phyloP scores from a whole-genome alignment of 2,888 invertebrate genomes.

The Marronus borbonicus region DNA sequence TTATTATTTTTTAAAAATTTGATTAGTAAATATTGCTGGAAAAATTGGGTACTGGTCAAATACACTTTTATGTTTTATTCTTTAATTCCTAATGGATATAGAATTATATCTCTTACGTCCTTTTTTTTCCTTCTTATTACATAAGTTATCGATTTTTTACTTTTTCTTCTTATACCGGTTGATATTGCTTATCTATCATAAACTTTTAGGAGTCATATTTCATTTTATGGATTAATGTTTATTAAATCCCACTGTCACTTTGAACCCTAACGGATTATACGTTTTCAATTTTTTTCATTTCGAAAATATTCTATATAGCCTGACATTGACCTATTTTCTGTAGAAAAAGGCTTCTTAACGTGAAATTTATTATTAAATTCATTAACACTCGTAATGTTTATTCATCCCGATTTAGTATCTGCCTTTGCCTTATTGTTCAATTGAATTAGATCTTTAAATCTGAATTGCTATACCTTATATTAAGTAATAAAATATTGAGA shows the following conservation, averaged over 20 bases:
- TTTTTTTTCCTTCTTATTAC: background rate
- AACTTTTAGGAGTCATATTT: background rate
- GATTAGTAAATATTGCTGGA: background rate
- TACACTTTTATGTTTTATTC: background rate
- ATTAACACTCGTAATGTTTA: background rate
- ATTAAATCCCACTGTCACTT: no score
- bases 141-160: slow-evolving; percentile 5
- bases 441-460: slow-evolving; percentile 20
- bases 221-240: background rate
- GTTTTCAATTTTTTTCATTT: background rate
- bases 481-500: slow-evolving; percentile 1
- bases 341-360: background rate
- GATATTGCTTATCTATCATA: background rate
- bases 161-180: background rate
- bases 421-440: background rate
- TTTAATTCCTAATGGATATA: no score
- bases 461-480: background rate
- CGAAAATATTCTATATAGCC: background rate
- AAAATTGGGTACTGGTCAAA: background rate
- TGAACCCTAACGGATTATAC: background rate
- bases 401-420: background rate
- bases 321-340: slow-evolving; percentile 36
- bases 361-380: slow-evolving; percentile 28
- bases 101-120: no score
- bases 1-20: background rate